Conservation (phyloP, 23 tunicate genomes). For the Trididemnum miniatum region DNA sequence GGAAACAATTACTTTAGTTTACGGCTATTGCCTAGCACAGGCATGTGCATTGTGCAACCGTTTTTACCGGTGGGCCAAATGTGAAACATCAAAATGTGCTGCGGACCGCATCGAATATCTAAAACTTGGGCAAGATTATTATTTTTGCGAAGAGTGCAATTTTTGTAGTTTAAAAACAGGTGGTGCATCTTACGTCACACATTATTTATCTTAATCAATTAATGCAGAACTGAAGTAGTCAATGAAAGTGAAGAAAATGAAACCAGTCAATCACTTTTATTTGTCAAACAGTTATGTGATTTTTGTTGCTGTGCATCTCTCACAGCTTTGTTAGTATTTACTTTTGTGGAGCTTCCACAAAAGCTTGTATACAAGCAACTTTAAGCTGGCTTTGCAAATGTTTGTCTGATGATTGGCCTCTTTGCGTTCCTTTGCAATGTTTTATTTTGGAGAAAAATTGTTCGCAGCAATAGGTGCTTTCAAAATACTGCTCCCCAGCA, state of each 20-base stretch:
- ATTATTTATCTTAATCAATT: not conserved
- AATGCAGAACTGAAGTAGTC: not conserved
- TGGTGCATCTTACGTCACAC: not conserved
- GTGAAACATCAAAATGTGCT: not conserved
- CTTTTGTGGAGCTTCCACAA: not conserved
- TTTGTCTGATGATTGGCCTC: not conserved
- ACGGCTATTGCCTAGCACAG: too few relatives aligned
- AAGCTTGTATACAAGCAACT: not conserved
- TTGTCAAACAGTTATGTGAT: not conserved
- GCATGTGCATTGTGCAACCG: too few relatives aligned
- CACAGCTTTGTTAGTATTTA: not conserved
- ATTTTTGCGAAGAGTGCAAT: not conserved
- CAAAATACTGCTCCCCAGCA: too few relatives aligned
- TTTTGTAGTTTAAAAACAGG: not conserved
- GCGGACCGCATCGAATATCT: not conserved
- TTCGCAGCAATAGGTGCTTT: not conserved
- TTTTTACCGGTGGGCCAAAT: not conserved
- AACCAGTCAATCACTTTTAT: not conserved
- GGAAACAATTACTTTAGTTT: too few relatives aligned
- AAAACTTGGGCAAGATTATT: not conserved
- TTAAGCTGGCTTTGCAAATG: not conserved
- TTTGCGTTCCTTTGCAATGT: not conserved
- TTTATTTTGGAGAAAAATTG: slow-evolving; percentile 1
- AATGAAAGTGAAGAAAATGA: not conserved
- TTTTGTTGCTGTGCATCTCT: not conserved